Conservation (phyloP, 2,113 vertebrate species). For the Oostethus manadensis region DNA sequence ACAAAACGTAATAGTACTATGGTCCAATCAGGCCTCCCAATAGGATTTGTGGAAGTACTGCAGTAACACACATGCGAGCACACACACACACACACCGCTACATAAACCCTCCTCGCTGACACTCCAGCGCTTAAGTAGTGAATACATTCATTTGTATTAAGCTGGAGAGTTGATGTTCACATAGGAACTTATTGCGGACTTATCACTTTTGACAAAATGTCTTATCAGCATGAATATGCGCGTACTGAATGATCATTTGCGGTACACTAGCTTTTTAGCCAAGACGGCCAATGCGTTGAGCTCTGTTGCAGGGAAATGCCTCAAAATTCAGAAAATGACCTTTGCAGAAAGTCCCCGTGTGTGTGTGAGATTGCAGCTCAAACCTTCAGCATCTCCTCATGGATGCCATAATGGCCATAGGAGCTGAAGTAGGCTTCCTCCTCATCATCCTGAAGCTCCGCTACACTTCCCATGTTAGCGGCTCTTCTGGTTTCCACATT, state of each 20-base stretch:
- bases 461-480: constrained; percentile 56
- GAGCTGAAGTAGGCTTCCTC: constrained; percentile 95
- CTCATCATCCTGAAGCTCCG: constrained; percentile 84
- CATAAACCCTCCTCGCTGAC: constrained; percentile 12
- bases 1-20: constrained; percentile 54
- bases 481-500: constrained; percentile 71
- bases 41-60: constrained; percentile 42
- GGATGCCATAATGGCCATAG: constrained; percentile 92
- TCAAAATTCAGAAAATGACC: constrained; percentile 16
- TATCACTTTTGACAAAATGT: constrained; percentile 43
- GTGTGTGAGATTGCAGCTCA: constrained; percentile 11
- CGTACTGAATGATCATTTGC: constrained; percentile 30
- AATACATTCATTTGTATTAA: constrained; percentile 36
- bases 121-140: constrained; percentile 27
- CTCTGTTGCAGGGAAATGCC: constrained; percentile 4
- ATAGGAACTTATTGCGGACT: constrained; percentile 51
- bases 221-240: constrained; percentile 26
- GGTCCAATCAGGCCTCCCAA: constrained; percentile 57
- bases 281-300: constrained; percentile 24
- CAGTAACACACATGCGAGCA: constrained; percentile 25
- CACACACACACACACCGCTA: background rate
- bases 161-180: constrained; percentile 17
- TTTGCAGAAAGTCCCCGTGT: background rate
- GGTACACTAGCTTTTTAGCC: constrained; percentile 37
- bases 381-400: constrained; percentile 98